Evolutionary conservation across 1,140 invertebrate genomes (phyloP).

Genomic region (Maconellicoccus hirsutus): DNA sequence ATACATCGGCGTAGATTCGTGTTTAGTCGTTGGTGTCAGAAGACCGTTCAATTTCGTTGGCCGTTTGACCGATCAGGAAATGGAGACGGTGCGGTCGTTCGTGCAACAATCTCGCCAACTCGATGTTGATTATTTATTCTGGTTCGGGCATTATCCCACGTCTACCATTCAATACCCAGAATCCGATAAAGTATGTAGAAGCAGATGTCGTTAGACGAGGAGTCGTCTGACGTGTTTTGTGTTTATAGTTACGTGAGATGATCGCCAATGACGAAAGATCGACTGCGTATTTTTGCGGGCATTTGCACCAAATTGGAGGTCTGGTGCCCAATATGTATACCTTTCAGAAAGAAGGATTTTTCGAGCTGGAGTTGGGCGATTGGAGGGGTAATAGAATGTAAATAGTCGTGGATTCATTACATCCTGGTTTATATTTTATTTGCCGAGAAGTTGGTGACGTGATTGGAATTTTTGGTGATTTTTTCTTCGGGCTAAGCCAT

Average conservation of each 20-base stretch:
- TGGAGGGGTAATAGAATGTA: conserved; percentile 87
- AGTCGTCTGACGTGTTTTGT: conserved; percentile 15
- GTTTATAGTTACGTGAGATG: conserved; percentile 36
- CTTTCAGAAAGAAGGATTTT: conserved; percentile 64
- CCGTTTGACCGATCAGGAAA: conserved; percentile 48
- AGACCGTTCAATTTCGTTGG: conserved; percentile 91
- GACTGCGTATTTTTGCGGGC: conserved; percentile 79
- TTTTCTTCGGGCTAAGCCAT: too few species aligned
- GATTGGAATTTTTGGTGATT: too few species aligned
- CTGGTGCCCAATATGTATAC: conserved; percentile 76
- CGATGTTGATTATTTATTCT: conserved; percentile 50
- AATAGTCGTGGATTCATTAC: too few species aligned
- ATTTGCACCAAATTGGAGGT: conserved; percentile 73
- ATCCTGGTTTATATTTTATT: too few species aligned
- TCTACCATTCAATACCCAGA: conserved; percentile 61
- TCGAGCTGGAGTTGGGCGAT: conserved; percentile 84
- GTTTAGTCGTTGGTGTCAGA: conserved; percentile 67
- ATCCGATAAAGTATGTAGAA: background rate
- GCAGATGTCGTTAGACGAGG: background rate
- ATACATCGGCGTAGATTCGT: conserved; percentile 82
- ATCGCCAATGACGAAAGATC: conserved; percentile 39
- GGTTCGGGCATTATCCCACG: conserved; percentile 90
- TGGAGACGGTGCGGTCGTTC: conserved; percentile 41
- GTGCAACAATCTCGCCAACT: conserved; percentile 32
- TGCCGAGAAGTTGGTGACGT: too few species aligned